Base-by-base conservation (phyloP, 1,140 invertebrate species). In the Schlechtendalia chinensis region DNA sequence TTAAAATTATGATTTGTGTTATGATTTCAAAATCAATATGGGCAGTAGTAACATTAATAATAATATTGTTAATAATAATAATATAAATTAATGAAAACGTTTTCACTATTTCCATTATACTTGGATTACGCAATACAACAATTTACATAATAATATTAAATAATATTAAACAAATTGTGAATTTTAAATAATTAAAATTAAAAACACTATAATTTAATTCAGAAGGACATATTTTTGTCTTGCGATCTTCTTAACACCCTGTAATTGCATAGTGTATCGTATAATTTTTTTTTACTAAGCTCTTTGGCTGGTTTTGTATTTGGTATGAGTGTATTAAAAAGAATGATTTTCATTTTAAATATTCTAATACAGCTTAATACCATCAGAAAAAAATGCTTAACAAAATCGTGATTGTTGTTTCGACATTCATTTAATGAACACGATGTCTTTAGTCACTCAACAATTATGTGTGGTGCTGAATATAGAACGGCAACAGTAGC, bases 401-500 rank as follows among this genome's bases (percentile, higher is more conserved):
- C n/a, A 77, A 77, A 16, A 61, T 22, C n/a, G 17, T 17, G n/a
- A 56, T 32, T 16, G n/a, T 59, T 27, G 5, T 5, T 11, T 47
- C n/a, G 74, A 59, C 11, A 47, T 39, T 29, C 56, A 61, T 16
- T 3, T 45, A 59, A 56, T 79, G 75, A 79, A 79, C 39, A 61
- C 74, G 61, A 77, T 47, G 74, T 32, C 22, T n/a, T 17, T 22
- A 54, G 54, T 91, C 93, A 95, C 89, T 94, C 93, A 86, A 96
- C 96, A 86, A 97, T 96, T 86, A 98, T 96, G 88, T 98, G 96
- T 82, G 96, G 96, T 83, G 96, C 96, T 81, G 94, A 95, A 82
- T 94, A 90, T 83, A 99, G 89, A 85, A 98, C 96, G 81, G 94
- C 93, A 84, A 96, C 90, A 81, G 97, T 99, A 82, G 97, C 97